Base-by-base conservation (phyloP, 2,888 invertebrate genomes). In the Zygaena filipendulae region DNA sequence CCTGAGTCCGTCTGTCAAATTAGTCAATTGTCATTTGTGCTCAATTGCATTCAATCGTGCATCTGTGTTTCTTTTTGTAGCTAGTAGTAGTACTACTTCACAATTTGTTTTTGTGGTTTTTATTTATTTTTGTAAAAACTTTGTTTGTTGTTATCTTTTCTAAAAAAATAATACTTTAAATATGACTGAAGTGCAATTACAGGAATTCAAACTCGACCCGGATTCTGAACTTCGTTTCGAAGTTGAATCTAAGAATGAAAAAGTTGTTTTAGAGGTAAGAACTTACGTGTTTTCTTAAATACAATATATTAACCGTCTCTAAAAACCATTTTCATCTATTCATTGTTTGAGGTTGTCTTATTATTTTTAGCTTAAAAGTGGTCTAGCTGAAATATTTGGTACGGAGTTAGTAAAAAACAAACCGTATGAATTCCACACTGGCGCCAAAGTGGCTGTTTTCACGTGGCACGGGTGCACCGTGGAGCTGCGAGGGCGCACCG, bases 301-400 rank as follows among this genome's bases (percentile, higher is more conserved):
- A n/a, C n/a, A n/a, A n/a, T n/a, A n/a, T n/a, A n/a, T n/a, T n/a
- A n/a, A n/a, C n/a, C n/a, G n/a, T n/a, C n/a, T n/a, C n/a, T n/a
- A n/a, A n/a, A n/a, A n/a, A n/a, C n/a, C n/a, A n/a, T n/a, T n/a
- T n/a, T n/a, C n/a, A n/a, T n/a, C n/a, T n/a, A n/a, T n/a, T n/a
- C n/a, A n/a, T n/a, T n/a, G n/a, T n/a, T n/a, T n/a, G n/a, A n/a
- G n/a, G n/a, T n/a, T n/a, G n/a, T 26, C 28, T 5, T 30, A 25
- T 25, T 27, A 23, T 47, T 45, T 59, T 20, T 61, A 96, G 89
- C 77, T 99, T 36, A 87, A 92, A 56, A 87, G 85, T 48, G 98
- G 98, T 1, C 85, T 90, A 48, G 97, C 97, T 0, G 99, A 99
- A 77, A 85, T 98, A 22, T 99, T 98, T 74, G 99, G 98, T 1